Percentiles rank a stretch among this genome's conserved stretches.
These are phyloP conservation scores for Steinernema feltiae DNA, from an alignment of 1,140 invertebrate genomes.

Conservation along the genomic window DNA sequence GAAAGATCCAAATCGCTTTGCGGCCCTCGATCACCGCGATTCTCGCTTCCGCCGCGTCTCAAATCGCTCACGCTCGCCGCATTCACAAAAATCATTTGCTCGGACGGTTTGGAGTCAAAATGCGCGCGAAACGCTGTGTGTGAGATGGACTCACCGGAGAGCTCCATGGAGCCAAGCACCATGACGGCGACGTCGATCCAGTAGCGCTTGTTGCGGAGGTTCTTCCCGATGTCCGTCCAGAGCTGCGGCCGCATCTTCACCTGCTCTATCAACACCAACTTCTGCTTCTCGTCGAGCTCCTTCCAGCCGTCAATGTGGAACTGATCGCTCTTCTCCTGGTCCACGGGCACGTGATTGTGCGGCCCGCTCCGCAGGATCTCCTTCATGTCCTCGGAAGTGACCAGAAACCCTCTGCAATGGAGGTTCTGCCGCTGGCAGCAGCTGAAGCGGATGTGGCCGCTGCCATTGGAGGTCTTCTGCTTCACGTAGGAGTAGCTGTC, in stretches of 20 bases:
- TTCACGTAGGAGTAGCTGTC: not conserved
- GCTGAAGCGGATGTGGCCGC: not conserved
- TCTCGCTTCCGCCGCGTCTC: too few species aligned
- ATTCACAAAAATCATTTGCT: too few species aligned
- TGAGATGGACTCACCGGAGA: not conserved
- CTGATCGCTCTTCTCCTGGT: not conserved
- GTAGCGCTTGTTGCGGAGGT: not conserved
- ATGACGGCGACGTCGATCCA: not conserved
- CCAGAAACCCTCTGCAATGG: not conserved
- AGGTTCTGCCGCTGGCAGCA: constrained; percentile 1
- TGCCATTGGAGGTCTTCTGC: not conserved
- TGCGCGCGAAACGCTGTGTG: too few species aligned
- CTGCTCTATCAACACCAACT: not conserved
- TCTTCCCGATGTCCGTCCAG: not conserved
- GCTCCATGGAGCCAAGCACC: not conserved
- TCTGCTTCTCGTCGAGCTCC: not conserved
- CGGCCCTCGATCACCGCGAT: too few species aligned
- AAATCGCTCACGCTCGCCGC: too few species aligned
- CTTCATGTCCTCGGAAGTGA: not conserved
- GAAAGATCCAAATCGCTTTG: too few species aligned
- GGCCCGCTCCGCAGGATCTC: not conserved
- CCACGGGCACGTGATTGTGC: not conserved
- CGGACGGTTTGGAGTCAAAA: too few species aligned
- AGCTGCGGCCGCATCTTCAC: not conserved
- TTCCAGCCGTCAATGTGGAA: not conserved